Base-by-base conservation (phyloP, 2,797 vertebrate species). In the Cuculus canorus region DNA sequence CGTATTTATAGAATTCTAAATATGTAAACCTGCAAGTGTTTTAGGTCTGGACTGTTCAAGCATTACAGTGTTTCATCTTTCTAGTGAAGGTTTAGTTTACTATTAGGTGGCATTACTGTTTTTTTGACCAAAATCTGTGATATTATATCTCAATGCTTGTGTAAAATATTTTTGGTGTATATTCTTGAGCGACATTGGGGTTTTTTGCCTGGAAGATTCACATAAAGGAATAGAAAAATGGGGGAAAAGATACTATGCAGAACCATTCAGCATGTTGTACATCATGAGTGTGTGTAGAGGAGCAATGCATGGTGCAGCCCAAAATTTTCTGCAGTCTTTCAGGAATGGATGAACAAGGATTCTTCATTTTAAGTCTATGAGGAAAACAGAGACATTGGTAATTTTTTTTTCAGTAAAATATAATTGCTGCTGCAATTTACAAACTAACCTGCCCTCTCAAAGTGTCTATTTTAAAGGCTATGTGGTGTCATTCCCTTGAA, bases 1-100 rank as follows among this genome's bases (percentile, higher is more conserved):
- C 84, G 91, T 94, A 89, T 93, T 92, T 94, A 87, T 92, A 75
- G 90, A 82, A 75, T 91, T 91, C 41, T 63, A 54, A 90, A 41
- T 53, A 77, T 16, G 32, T 88, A 71, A 84, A 72, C 23, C 23
- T 73, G 53, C 21, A 22, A 63, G 66, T 52, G 25, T 69, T 86
- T 73, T 70, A 80, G 17, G 13, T 17, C 65, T 45, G 10, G 4
- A 2, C 32, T 82, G 17, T 86, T 82, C 37, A 57, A 48, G 37
- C 41, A 27, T 75, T 61, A 28, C 18, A 19, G 27, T 13, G 11
- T 64, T 90, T 81, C 5, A 7, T 56, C 48, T 77, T 85, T 52
- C 30, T 57, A 17, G 6, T 6, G 43, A 37, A 56, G 45, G 4
- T 83, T 80, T 82, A 47, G 11, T 64, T 95, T 85, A 14, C 39